Evolutionary conservation across 1,140 invertebrate species (phyloP), one percentile per base, ranked within the genome.

Genomic region (Leptoteleia sp.): DNA sequence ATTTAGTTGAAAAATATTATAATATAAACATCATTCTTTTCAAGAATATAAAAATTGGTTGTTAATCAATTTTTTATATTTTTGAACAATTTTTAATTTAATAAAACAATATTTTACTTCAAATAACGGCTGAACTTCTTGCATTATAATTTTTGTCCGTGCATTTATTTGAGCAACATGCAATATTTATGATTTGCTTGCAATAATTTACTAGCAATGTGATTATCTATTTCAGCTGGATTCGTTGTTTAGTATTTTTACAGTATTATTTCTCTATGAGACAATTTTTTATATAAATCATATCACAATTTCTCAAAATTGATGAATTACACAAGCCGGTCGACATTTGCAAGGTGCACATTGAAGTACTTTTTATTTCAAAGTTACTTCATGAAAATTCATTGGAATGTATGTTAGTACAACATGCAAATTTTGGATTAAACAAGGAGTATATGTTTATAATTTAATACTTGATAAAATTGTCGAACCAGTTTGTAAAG

Each of bases 131-230:
- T n/a, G n/a, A n/a, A n/a, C n/a, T n/a, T n/a, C n/a, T n/a, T n/a
- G n/a, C n/a, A n/a, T n/a, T n/a, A n/a, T n/a, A n/a, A n/a, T n/a
- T n/a, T n/a, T n/a, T n/a, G n/a, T n/a, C n/a, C 22, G 22, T 25
- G 22, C 22, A 25, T 25, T 25, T 25, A 25, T 6, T 25, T 25
- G 61, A 72, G 68, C 67, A 40, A 62, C 76, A 79, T 79, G 76
- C 76, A 45, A 50, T 47, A 70, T 55, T 72, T 61, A 78, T 67
- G 52, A 72, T 43, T 13, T 54, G 55, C 73, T 59, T 72, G 75
- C 64, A 76, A 31, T 47, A 50, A 11, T 55, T 50, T 15, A 37
- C 31, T 62, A 70, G 52, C 57, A 55, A 54, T 42, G 50, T 54
- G 45, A 55, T 64, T 55, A 3, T 61, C 43, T 59, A 38, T 12